phyloP scores from a whole-genome alignment of 2,797 vertebrate genomes.

The Lutra lutra region DNA sequence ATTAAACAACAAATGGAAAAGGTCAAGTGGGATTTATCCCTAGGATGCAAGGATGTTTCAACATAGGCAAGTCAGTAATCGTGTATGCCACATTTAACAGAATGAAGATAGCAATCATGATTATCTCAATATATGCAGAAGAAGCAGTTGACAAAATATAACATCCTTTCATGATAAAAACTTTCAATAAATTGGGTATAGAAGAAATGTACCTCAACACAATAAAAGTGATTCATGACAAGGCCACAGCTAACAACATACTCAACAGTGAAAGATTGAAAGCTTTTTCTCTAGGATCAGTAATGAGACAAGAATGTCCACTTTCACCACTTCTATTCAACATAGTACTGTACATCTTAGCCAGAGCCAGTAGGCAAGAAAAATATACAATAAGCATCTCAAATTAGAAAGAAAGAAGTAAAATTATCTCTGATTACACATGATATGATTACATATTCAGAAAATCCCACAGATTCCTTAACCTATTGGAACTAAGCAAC shows the following conservation, averaged over 20 bases:
- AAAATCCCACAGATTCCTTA: no score
- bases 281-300: not conserved
- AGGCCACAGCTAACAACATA: not conserved
- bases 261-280: not conserved
- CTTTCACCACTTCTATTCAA: not conserved
- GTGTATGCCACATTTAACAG: not conserved
- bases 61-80: not conserved
- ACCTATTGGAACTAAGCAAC: not conserved
- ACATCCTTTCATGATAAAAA: not conserved
- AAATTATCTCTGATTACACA: not conserved
- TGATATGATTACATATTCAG: not conserved
- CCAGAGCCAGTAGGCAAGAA: not conserved
- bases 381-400: not conserved
- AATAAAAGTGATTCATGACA: not conserved
- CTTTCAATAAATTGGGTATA: not conserved
- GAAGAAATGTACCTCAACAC: not conserved
- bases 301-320: not conserved
- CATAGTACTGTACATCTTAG: not conserved
- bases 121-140: not conserved
- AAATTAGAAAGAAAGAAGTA: not conserved
- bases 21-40: not conserved
- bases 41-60: not conserved
- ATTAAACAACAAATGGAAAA: not conserved
- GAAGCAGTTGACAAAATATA: not conserved
- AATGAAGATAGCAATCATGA: not conserved